phyloP scores from a whole-genome alignment of 2,113 vertebrate genomes.

The Stigmatopora argus region DNA sequence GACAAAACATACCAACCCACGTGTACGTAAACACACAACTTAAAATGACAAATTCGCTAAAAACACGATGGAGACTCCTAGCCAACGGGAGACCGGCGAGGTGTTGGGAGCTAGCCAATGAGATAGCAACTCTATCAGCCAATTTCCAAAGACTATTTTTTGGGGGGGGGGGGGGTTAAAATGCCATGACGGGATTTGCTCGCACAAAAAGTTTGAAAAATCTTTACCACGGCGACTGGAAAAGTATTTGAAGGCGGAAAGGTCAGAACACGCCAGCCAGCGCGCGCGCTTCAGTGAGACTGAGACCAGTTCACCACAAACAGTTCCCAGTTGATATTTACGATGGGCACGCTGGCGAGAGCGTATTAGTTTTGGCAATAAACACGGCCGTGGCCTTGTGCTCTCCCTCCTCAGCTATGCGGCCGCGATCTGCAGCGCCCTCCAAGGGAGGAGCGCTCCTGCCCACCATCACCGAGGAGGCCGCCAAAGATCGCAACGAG shows the following conservation, averaged over 20 bases:
- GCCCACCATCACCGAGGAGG: slow-evolving; percentile 76
- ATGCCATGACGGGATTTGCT: neutral
- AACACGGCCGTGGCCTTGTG: slow-evolving; percentile 5
- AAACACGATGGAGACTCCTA: no score
- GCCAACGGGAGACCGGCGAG: no score
- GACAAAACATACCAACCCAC: no score
- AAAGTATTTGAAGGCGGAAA: neutral
- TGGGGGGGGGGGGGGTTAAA: no score
- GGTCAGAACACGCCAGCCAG: neutral
- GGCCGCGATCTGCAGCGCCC: slow-evolving; percentile 67
- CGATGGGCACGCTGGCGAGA: neutral
- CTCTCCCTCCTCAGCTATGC: slow-evolving; percentile 69
- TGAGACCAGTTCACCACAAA: neutral
- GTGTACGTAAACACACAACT: no score
- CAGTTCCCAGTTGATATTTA: neutral
- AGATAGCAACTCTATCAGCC: no score
- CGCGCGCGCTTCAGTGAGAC: neutral
- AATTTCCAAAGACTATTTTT: no score
- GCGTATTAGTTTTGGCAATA: slow-evolving; percentile 6
- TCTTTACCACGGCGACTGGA: neutral
- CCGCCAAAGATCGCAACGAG: slow-evolving; percentile 65
- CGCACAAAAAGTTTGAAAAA: neutral
- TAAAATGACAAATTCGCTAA: no score
- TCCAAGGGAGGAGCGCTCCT: slow-evolving; percentile 67
- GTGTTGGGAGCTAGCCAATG: no score